These are phyloP conservation scores for Brachionus plicatilis DNA, from an alignment of 1,140 invertebrate species.

Conservation along the genomic window DNA sequence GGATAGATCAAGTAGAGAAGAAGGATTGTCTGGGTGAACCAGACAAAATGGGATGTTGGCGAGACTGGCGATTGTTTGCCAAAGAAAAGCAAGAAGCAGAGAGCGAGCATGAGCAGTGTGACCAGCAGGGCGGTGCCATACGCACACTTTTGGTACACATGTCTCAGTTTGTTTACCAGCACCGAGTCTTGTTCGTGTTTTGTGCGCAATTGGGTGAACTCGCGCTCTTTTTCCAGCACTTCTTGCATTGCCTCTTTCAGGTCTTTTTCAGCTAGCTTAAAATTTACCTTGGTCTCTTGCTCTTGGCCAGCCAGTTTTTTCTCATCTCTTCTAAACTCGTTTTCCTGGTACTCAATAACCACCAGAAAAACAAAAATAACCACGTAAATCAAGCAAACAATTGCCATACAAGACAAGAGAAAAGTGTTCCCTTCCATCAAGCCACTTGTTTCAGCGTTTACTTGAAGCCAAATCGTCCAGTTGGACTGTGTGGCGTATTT, in stretches of 20 bases:
- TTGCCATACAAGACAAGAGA: neutral
- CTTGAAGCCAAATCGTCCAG: neutral
- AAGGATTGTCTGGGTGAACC: neutral
- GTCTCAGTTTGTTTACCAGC: neutral
- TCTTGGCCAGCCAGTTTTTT: constrained; percentile 8
- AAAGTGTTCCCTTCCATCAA: neutral
- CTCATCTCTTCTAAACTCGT: neutral
- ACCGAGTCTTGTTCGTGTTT: neutral
- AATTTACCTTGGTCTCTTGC: constrained; percentile 6
- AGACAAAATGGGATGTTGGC: constrained; percentile 15
- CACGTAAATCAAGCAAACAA: neutral
- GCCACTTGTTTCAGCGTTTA: neutral
- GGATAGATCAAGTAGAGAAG: constrained; percentile 33
- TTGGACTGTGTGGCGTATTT: neutral
- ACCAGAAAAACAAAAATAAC: constrained; percentile 1
- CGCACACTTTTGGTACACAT: neutral
- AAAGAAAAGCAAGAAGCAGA: neutral
- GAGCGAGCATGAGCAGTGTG: neutral
- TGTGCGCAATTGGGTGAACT: neutral
- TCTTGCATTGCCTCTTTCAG: constrained; percentile 19
- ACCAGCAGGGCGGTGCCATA: neutral
- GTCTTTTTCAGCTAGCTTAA: constrained; percentile 35
- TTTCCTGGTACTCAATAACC: neutral
- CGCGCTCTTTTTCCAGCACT: neutral
- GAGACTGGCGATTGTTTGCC: neutral